These are phyloP conservation scores for Atta texana DNA, from an alignment of 1,140 invertebrate genomes.

Conservation along the genomic window DNA sequence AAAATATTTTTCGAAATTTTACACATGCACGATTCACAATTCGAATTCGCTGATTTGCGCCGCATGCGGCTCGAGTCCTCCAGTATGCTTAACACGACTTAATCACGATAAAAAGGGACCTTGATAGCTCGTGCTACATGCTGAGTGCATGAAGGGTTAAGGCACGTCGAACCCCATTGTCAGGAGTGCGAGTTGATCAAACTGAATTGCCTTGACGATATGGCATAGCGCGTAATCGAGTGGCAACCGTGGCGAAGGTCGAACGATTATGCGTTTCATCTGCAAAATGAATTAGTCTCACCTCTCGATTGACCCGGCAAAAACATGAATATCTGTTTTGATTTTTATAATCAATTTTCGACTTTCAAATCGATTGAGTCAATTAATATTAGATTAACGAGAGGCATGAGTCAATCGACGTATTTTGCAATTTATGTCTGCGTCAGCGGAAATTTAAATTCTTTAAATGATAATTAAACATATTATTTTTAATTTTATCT, in stretches of 20 bases:
- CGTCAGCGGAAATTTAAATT: not conserved
- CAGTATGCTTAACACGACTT: constrained; percentile 38
- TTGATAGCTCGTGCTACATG: constrained; percentile 41
- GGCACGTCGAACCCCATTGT: constrained; percentile 62
- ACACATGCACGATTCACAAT: constrained; percentile 17
- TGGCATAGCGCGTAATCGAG: constrained; percentile 72
- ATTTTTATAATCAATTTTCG: not conserved
- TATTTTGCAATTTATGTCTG: not conserved
- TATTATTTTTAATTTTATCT: not conserved
- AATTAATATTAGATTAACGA: not conserved
- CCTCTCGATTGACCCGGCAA: constrained; percentile 50
- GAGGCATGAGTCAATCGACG: not conserved
- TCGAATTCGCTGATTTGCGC: constrained; percentile 19
- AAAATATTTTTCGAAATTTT: constrained; percentile 24
- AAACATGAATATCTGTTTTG: not conserved
- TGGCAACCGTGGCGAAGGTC: constrained; percentile 76
- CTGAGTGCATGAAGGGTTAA: constrained; percentile 24
- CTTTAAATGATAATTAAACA: not conserved
- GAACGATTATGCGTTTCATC: constrained; percentile 71
- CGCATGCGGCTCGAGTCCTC: constrained; percentile 27
- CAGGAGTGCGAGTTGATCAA: constrained; percentile 64
- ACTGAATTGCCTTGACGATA: constrained; percentile 64
- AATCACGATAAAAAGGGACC: constrained; percentile 58
- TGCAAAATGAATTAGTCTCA: constrained; percentile 67
- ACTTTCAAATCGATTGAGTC: not conserved